A percentile compares a stretch with the other conserved stretches of the same genome.
Evolutionary conservation across 2,888 invertebrate genomes (phyloP).

Genomic region (Catocala sponsa): DNA sequence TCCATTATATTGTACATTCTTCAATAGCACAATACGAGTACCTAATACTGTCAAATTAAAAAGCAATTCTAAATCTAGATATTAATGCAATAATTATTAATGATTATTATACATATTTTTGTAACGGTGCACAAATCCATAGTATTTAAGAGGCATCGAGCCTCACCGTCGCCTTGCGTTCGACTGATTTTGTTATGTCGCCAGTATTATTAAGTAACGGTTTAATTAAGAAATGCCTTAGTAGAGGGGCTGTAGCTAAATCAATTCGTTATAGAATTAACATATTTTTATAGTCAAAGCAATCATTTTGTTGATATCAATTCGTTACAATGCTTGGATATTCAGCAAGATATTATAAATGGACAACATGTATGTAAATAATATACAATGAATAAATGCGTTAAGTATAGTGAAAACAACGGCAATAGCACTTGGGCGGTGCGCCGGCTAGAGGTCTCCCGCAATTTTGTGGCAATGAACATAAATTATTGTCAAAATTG

Average conservation of each 20-base stretch:
- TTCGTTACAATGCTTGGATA: slow-evolving; percentile 30
- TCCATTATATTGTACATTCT: background rate
- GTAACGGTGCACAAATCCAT: slow-evolving; percentile 24
- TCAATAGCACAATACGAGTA: background rate
- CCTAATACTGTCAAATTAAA: background rate
- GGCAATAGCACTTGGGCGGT: too few species aligned
- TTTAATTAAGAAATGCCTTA: slow-evolving; percentile 45
- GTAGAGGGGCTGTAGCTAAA: slow-evolving; percentile 35
- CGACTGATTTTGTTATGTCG: slow-evolving; percentile 40
- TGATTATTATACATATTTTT: slow-evolving; percentile 23
- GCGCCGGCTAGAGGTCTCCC: too few species aligned
- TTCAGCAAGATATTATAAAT: background rate
- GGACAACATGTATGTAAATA: too few species aligned
- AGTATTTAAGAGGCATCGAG: slow-evolving; percentile 4
- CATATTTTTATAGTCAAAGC: slow-evolving; percentile 46
- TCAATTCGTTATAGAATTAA: slow-evolving; percentile 48
- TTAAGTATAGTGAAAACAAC: too few species aligned
- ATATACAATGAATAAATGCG: too few species aligned
- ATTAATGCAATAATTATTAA: too few species aligned
- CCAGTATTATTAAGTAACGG: slow-evolving; percentile 39
- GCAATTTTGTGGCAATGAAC: too few species aligned
- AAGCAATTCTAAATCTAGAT: background rate
- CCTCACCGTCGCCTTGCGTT: slow-evolving; percentile 25
- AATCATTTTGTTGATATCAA: slow-evolving; percentile 36
- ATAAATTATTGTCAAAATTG: too few species aligned